These are phyloP conservation scores for Grammatotria lemairii DNA, from an alignment of 2,113 vertebrate genomes.

Conservation along the genomic window DNA sequence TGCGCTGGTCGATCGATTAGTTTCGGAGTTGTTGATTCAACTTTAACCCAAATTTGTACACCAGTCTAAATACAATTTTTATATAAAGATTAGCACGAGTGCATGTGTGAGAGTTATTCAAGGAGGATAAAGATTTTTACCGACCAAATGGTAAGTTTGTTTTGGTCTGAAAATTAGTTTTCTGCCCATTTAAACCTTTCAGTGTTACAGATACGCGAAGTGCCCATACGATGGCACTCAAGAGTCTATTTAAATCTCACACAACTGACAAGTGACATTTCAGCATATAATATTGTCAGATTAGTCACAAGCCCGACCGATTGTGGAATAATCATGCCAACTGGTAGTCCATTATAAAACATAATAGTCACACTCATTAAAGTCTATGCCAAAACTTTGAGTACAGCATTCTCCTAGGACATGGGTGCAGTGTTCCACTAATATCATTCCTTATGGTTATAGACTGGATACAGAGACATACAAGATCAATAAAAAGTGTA, in stretches of 20 bases:
- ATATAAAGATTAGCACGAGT: not conserved
- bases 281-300: not conserved
- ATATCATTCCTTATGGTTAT: not conserved
- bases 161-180: not conserved
- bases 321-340: not conserved
- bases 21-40: not conserved
- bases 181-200: not conserved
- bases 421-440: not conserved
- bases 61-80: not conserved
- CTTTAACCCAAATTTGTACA: not conserved
- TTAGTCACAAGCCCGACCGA: rapidly evolving
- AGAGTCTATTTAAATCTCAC: not conserved
- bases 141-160: not conserved
- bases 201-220: not conserved
- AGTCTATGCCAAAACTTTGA: not conserved
- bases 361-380: not conserved
- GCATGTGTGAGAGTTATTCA: not conserved
- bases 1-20: not conserved
- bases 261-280: not conserved
- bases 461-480: not conserved
- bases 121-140: not conserved
- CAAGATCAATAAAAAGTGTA: not conserved
- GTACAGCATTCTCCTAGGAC: not conserved
- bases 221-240: not conserved
- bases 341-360: not conserved